Base-by-base conservation (phyloP, 2,113 vertebrate species). In the Alaudala cheleensis region DNA sequence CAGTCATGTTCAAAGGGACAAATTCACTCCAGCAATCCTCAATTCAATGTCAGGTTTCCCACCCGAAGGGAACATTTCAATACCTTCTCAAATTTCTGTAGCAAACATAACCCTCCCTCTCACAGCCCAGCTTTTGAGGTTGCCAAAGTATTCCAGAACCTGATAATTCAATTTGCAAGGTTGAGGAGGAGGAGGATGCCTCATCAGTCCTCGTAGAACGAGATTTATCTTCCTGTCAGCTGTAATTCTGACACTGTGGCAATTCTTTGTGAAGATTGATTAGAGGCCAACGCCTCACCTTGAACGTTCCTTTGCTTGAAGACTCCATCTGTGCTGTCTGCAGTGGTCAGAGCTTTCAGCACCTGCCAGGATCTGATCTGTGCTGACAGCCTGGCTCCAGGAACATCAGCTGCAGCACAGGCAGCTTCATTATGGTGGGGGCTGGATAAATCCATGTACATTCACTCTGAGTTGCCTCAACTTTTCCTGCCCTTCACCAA, bases 201-300 rank as follows among this genome's bases (percentile, higher is more conserved):
- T 80, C 87, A 61, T 92, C 87, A 79, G 73, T 85, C 78, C 86
- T 58, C 74, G 3, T 39, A 85, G 93, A 84, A 61, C 33, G 77
- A 82, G 93, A 94, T 96, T 91, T 86, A 93, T 92, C 87, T 90
- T 73, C 78, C 81, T 93, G 87, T 78, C 93, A 93, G 86, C 92
- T 78, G 62, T 60, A 90, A 83, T 88, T 83, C 84, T 95, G 93
- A 91, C 94, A 82, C 87, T 39, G 20, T 15, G 21, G 88, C 92
- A 93, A 11, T 83, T 73, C 71, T 62, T 42, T 5, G 67, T 88
- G 34, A 61, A 91, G 90, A 94, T 64, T 70, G 93, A 95, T 95
- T 94, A 21, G 94, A 25, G 60, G 81, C 95, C 87, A 12, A 4
- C 53, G 39, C 94, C 94, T 96, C 94, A 70, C 91, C 94, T 96